Evolutionary conservation across 2,888 invertebrate genomes (phyloP), one percentile per base, ranked within the genome.

Genomic region (Perizoma flavofasciatum): DNA sequence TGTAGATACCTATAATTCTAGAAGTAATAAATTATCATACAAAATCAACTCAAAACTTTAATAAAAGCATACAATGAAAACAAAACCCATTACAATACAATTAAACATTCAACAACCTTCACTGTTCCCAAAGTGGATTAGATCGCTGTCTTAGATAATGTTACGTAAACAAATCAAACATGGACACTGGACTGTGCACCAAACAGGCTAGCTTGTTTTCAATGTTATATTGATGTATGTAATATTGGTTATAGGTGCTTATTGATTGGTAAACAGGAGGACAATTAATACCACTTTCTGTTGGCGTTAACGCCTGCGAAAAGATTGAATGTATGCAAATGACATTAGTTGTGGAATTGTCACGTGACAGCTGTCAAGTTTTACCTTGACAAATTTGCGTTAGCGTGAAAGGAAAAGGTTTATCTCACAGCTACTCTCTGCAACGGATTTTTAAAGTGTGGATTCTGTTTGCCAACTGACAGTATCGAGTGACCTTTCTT

Each of bases 141-240:
- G 59, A 63, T 63, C 35, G 63, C 39, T 52, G 43, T 49, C 7
- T 46, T n/a, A 59, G 46, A 65, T 43, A 63, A 64, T 56, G 58
- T 73, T 55, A 61, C 63, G 57, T 67, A 59, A 68, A 60, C 63
- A 55, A 58, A 59, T 61, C 55, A 52, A 7, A 48, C 33, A 48
- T 55, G 22, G 52, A 48, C 39, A 11, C 39, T 22, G 37, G 32
- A 10, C 40, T 6, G 10, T 11, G 41, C 9, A 34, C 33, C 22
- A 22, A 22, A 22, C 22, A 22, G 22, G 22, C 22, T n/a, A n/a
- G n/a, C n/a, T n/a, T n/a, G n/a, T n/a, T n/a, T n/a, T n/a, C n/a
- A n/a, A n/a, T n/a, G n/a, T n/a, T n/a, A n/a, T n/a, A n/a, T n/a
- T n/a, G n/a, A n/a, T n/a, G n/a, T n/a, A n/a, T n/a, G n/a, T n/a